These are phyloP conservation scores for Cassiopea andromeda DNA, from an alignment of 30 jellyfish, hydroid and myxozoan species.

Conservation along the genomic window DNA sequence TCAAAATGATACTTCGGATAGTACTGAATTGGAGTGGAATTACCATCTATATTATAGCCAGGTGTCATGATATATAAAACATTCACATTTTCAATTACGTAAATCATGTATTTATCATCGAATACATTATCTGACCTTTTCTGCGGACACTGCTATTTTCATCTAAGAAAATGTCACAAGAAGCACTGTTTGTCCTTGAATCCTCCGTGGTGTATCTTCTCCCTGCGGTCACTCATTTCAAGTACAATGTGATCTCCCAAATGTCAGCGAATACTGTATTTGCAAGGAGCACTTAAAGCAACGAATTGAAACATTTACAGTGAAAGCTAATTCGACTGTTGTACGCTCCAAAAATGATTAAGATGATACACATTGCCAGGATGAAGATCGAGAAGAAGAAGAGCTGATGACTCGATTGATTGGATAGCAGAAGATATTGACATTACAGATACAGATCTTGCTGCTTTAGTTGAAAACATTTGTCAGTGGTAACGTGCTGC, in stretches of 20 bases:
- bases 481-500: conserved; percentile 10
- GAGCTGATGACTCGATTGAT: neutral
- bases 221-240: conserved; percentile 42
- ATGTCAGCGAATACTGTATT: conserved; percentile 26
- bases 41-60: neutral
- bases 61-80: neutral
- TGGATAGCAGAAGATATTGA: neutral
- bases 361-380: neutral
- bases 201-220: conserved; percentile 34
- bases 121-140: neutral
- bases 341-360: neutral
- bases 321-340: neutral
- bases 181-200: conserved; percentile 26
- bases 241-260: conserved; percentile 22
- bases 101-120: neutral
- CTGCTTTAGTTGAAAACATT: neutral
- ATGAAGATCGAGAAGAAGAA: neutral
- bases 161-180: conserved; percentile 46
- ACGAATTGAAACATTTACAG: neutral
- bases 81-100: neutral
- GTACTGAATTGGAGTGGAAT: too few relatives aligned
- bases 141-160: neutral
- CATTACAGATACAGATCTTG: neutral
- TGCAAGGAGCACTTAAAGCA: conserved; percentile 11
- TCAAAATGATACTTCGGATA: too few relatives aligned